These are phyloP conservation scores for Hippopotamyrus pictus DNA, from an alignment of 2,797 vertebrate genomes.

Conservation along the genomic window DNA sequence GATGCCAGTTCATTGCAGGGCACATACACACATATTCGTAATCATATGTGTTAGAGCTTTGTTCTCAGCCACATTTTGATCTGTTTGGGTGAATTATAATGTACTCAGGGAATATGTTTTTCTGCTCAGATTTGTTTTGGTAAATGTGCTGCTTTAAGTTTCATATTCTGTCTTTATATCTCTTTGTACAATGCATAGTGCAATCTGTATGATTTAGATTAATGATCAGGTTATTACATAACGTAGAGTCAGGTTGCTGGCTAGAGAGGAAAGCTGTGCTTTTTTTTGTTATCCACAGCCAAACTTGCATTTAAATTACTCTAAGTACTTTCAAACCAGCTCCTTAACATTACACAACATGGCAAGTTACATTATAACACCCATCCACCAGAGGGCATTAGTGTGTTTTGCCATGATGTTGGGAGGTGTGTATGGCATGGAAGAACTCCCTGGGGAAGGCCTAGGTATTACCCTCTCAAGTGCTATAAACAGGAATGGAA, in stretches of 20 bases:
- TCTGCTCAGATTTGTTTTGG: constrained; percentile 16
- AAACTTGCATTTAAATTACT: neutral
- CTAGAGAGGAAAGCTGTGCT: neutral
- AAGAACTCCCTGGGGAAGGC: neutral
- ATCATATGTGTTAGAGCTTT: neutral
- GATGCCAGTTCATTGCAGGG: neutral
- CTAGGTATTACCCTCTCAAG: neutral
- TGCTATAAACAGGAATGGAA: neutral
- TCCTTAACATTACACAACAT: neutral
- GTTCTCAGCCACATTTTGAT: constrained; percentile 23
- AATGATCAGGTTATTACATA: neutral
- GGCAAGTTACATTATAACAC: neutral
- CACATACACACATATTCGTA: neutral
- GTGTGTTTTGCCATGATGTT: neutral
- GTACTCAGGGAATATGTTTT: constrained; percentile 16
- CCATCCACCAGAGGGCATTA: neutral
- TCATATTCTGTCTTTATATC: neutral
- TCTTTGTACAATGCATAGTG: neutral
- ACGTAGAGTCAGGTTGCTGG: neutral
- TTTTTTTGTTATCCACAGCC: neutral
- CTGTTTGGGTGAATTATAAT: constrained; percentile 26
- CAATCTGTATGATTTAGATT: neutral
- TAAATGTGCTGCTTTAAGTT: constrained; percentile 27
- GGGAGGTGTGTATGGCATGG: neutral
- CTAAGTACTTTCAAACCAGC: neutral